Conservation (phyloP, 2,113 vertebrate species). For the Desmodus rotundus region DNA sequence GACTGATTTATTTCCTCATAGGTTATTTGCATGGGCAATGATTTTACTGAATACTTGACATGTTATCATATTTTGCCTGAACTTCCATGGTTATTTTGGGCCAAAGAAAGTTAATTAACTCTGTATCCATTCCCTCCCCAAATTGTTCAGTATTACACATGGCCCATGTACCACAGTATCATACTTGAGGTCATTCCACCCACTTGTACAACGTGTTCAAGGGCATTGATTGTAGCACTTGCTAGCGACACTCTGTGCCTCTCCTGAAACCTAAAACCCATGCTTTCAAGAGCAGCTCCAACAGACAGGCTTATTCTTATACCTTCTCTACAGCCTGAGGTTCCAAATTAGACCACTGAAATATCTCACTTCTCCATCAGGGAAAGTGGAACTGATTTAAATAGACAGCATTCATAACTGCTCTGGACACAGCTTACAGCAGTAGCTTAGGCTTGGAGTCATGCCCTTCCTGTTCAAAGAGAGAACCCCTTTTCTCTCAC, state of each 20-base stretch:
- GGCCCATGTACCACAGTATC: not conserved
- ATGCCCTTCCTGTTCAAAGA: not conserved
- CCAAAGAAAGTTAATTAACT: constrained; percentile 11
- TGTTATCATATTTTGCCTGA: not conserved
- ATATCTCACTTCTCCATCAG: not conserved
- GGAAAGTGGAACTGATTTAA: not conserved
- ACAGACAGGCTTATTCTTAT: not conserved
- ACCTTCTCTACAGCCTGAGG: not conserved
- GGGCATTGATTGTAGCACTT: not conserved
- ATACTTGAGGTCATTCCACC: not conserved
- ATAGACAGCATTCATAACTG: not conserved
- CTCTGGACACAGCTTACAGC: not conserved
- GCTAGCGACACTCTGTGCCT: not conserved
- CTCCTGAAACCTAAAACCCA: not conserved
- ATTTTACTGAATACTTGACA: constrained; percentile 23
- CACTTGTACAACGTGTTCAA: not conserved
- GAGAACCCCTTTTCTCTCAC: not conserved
- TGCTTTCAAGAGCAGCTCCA: not conserved
- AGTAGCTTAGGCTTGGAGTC: not conserved
- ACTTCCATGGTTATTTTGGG: constrained; percentile 23
- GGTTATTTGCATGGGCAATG: not conserved
- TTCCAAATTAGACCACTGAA: not conserved
- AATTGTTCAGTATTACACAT: not conserved
- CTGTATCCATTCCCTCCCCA: not conserved
- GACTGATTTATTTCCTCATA: constrained; percentile 30